A percentile compares a stretch with the other conserved stretches of the same genome.
Conservation (phyloP, 2,113 vertebrate genomes). For the Pycnonotus jocosus region DNA sequence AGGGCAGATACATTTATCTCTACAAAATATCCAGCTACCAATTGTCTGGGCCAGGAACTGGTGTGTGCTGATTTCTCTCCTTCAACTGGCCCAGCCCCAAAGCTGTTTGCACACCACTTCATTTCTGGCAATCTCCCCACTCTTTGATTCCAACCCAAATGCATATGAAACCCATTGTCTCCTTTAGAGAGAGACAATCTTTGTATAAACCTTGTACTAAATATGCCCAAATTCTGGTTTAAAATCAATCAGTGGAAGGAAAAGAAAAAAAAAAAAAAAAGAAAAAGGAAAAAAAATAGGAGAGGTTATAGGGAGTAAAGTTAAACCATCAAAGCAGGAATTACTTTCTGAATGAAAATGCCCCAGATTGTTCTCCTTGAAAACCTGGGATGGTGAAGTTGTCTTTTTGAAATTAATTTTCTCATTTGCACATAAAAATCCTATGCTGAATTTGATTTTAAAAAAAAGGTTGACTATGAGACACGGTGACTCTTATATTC, state of each 20-base stretch:
- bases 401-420: background rate
- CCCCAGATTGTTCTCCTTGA: background rate
- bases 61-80: background rate
- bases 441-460: background rate
- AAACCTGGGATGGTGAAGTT: background rate
- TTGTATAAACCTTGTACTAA: background rate
- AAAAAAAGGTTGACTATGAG: background rate
- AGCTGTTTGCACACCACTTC: background rate
- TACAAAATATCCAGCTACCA: background rate
- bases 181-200: background rate
- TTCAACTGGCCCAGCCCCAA: background rate
- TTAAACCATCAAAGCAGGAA: background rate
- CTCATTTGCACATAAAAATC: background rate
- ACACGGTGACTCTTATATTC: background rate
- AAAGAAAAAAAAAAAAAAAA: background rate
- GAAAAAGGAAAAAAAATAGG: accelerated
- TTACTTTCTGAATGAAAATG: background rate
- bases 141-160: background rate
- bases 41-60: background rate
- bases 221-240: background rate
- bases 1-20: background rate
- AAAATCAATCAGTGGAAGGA: background rate
- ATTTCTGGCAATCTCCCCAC: background rate
- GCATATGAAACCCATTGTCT: background rate
- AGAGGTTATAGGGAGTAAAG: accelerated